phyloP scores from a whole-genome alignment of 2,888 invertebrate species.

The Xylocampa areola region DNA sequence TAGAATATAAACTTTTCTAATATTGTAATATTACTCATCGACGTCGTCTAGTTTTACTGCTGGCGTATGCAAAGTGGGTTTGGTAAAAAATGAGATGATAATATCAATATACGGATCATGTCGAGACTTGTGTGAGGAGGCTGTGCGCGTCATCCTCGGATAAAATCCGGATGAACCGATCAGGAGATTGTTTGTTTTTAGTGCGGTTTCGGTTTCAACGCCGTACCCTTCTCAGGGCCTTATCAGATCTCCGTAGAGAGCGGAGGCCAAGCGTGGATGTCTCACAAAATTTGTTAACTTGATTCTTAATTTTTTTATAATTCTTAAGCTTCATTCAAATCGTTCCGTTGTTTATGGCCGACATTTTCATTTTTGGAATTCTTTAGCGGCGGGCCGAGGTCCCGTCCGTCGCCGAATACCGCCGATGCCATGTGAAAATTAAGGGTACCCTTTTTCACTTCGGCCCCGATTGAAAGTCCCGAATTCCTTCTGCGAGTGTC shows the following conservation, averaged over 20 bases:
- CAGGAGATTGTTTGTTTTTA: slow-evolving; percentile 81
- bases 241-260: slow-evolving; percentile 82
- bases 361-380: slow-evolving; percentile 89
- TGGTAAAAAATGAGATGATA: slow-evolving; percentile 72
- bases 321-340: slow-evolving; percentile 87
- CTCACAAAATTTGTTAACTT: slow-evolving; percentile 85
- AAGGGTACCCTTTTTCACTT: slow-evolving; percentile 84
- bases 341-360: slow-evolving; percentile 88
- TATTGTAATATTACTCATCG: slow-evolving; percentile 75
- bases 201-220: slow-evolving; percentile 84
- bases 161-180: slow-evolving; percentile 83
- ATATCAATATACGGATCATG: slow-evolving; percentile 77
- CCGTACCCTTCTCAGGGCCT: slow-evolving; percentile 82
- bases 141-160: slow-evolving; percentile 75
- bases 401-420: slow-evolving; percentile 76
- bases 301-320: slow-evolving; percentile 82
- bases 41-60: slow-evolving; percentile 73
- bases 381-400: slow-evolving; percentile 66
- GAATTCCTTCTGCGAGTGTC: slow-evolving; percentile 77
- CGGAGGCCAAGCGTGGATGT: slow-evolving; percentile 65
- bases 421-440: slow-evolving; percentile 86
- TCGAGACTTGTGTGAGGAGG: slow-evolving; percentile 81
- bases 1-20: slow-evolving; percentile 73
- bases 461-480: slow-evolving; percentile 78
- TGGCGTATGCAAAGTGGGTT: slow-evolving; percentile 79